Conservation (phyloP, 2,113 vertebrate species). For the Crotalus helleri region DNA sequence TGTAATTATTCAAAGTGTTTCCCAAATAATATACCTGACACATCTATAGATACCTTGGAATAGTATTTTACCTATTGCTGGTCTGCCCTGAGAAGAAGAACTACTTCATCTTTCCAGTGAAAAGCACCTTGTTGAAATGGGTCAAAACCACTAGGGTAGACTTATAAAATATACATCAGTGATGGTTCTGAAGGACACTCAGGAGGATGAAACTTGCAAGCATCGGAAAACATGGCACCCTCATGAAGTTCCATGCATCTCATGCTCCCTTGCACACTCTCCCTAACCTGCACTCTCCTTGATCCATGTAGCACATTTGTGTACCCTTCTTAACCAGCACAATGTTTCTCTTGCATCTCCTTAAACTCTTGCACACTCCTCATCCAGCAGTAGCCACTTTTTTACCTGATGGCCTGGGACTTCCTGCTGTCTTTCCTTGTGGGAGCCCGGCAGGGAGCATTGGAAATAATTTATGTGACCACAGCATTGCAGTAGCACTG, state of each 20-base stretch:
- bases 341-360: neutral
- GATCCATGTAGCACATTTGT: neutral
- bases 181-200: neutral
- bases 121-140: neutral
- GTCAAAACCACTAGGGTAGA: neutral
- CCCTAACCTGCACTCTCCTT: neutral
- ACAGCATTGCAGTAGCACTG: neutral
- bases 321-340: neutral
- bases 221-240: neutral
- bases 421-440: neutral
- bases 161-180: neutral
- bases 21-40: neutral
- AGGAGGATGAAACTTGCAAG: neutral
- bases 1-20: neutral
- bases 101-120: neutral
- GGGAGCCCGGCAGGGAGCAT: neutral
- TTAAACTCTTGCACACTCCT: neutral
- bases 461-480: neutral
- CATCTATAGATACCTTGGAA: neutral
- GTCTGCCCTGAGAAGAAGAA: neutral
- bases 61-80: neutral
- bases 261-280: too few species aligned
- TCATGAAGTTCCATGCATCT: neutral
- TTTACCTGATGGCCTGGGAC: neutral
- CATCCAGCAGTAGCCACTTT: neutral